Evolutionary conservation across 1,140 invertebrate genomes (phyloP).

Genomic region (Nasonia longicornis): DNA sequence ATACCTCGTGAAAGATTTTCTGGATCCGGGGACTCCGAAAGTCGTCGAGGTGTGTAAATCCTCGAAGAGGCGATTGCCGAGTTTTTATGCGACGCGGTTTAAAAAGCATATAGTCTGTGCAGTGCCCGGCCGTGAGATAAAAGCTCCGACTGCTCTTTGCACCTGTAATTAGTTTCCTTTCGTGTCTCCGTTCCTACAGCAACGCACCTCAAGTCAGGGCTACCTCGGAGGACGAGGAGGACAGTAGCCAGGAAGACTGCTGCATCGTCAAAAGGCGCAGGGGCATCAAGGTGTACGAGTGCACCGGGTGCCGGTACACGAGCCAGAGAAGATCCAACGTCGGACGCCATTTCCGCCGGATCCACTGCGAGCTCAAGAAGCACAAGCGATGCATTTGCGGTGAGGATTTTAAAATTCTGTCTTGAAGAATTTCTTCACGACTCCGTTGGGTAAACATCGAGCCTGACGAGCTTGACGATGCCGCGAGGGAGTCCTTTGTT

Average conservation of each 20-base stretch:
- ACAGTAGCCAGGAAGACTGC: background rate
- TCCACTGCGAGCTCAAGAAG: constrained; percentile 42
- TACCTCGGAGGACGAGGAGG: background rate
- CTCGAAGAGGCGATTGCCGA: no score
- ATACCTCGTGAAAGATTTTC: no score
- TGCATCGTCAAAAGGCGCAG: constrained; percentile 1
- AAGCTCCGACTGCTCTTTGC: background rate
- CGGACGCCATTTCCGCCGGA: constrained; percentile 46
- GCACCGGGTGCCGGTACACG: constrained; percentile 44
- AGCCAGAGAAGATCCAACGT: constrained; percentile 50
- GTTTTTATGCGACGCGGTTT: no score
- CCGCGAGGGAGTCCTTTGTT: background rate
- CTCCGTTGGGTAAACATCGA: constrained; percentile 6
- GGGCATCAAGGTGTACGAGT: constrained; percentile 26
- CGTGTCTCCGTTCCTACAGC: background rate
- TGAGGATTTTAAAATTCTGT: constrained; percentile 22
- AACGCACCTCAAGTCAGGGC: background rate
- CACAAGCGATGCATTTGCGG: constrained; percentile 45
- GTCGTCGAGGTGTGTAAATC: no score
- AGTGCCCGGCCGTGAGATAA: background rate
- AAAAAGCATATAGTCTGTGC: no score
- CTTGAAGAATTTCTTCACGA: background rate
- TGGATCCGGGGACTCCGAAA: no score
- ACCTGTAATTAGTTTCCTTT: background rate
- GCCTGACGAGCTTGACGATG: constrained; percentile 7